Base-by-base conservation (phyloP, 2,113 vertebrate species). In the Gadus macrocephalus region DNA sequence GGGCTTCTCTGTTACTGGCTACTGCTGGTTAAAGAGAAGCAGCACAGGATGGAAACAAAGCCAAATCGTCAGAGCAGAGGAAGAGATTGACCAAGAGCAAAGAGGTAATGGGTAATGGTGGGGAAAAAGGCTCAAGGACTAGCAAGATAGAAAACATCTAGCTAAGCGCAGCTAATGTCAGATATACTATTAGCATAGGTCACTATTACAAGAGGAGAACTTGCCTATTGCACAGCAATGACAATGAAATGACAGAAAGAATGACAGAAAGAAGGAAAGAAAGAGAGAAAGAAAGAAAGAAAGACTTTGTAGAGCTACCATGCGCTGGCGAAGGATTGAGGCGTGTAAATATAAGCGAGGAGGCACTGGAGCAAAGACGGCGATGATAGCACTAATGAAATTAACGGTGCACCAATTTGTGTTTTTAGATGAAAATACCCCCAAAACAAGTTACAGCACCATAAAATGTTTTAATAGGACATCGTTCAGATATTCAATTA, bases 381-480 rank as follows among this genome's bases (percentile, higher is more conserved):
- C n/a, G 42, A 15, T 17, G 16, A 64, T 69, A 56, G 67, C 74
- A 72, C 64, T 64, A 55, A 22, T 17, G 2, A 53, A 53, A 15
- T 22, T 78, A 19, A 70, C 83, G 85, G 83, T 85, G 85, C 83
- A 70, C 83, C 88, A 85, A 88, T 84, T 83, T 49, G 42, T 14
- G 42, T 49, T 49, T 49, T 12, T 49, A 49, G 42, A 49, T 14
- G 8, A 9, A 49, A 49, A 49, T 49, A 49, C 8, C 12, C 42
- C 42, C 42, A 49, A 49, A 49, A 49, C 42, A 49, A 49, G 42
- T 49, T 12, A 49, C 42, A 14, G 42, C 42, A 49, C 42, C 42
- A 12, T 49, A 49, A 49, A 7, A 49, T 49, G 8, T 9, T 49
- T 14, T 49, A 49, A 49, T 49, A 35, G 31, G 42, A 14, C 42